Evolutionary conservation across 2,888 invertebrate genomes (phyloP), one percentile per base, ranked within the genome.

Genomic region (Chaetogeoica ovagalla): DNA sequence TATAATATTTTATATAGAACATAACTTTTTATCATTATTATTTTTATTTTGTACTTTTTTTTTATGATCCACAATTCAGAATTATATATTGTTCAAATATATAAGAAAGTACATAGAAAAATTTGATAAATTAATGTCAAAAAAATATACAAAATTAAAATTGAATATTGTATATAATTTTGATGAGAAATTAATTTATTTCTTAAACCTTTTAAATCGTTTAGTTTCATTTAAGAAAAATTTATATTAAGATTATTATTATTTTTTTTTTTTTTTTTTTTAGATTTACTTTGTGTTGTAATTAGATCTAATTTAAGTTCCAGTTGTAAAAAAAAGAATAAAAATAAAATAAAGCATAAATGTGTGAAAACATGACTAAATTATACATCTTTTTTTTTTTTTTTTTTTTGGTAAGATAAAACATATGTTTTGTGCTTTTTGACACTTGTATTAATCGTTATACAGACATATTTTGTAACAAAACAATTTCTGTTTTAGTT

Each of bases 221-320:
- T 69, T 79, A 79, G 63, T 79, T 70, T 79, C 71, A 71, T 71
- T 77, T 79, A 79, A 65, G 79, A 79, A 71, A 21, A 71, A 63
- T 63, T 55, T 79, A 43, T 57, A 71, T 19, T 76, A 76, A 68
- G 75, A 30, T 59, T 59, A 76, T 75, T 66, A 66, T 75, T 57
- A 66, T 74, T 57, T 52, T 73, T 71, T 43, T 72, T 17, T 69
- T 55, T 60, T 48, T 76, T 68, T 30, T 66, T 77, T 77, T 69
- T 77, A 77, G 60, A 68, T 30, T 65, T 75, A 68, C 48, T 79
- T 71, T 79, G 79, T 79, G 79, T 79, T 79, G 70, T 79, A 79
- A 79, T 63, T 79, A 79, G 70, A 79, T 23, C 23, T 79, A 79
- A 71, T 79, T 57, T 79, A 79, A 79, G 79, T 79, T 39, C 62